Evolutionary conservation across 1,140 invertebrate species (phyloP).

Genomic region (Branchinecta lynchi): DNA sequence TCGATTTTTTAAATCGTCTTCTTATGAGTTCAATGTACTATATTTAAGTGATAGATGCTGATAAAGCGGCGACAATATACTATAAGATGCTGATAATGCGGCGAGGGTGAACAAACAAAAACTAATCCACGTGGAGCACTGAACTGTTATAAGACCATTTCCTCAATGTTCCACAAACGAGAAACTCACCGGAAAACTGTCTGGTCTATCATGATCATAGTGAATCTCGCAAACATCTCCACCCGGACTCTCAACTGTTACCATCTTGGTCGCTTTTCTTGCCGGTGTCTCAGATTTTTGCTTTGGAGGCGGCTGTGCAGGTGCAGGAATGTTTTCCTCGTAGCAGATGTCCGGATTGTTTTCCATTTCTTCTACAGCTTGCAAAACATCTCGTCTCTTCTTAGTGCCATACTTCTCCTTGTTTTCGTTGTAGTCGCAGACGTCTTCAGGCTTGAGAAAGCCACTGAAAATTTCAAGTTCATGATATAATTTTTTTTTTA

Average conservation of each 20-base stretch:
- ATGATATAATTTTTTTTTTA: not conserved
- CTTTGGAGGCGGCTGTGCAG: not conserved
- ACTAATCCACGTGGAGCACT: no score
- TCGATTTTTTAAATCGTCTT: no score
- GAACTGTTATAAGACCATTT: no score
- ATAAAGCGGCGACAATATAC: no score
- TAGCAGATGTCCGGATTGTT: not conserved
- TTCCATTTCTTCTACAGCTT: not conserved
- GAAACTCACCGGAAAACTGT: not conserved
- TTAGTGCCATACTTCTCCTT: not conserved
- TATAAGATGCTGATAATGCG: no score
- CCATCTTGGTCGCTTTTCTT: not conserved
- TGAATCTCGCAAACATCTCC: not conserved
- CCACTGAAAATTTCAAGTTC: not conserved
- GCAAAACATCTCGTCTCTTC: not conserved
- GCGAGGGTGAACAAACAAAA: no score
- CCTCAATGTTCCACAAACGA: not conserved
- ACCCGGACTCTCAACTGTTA: not conserved
- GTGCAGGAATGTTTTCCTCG: not conserved
- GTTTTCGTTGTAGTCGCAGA: not conserved
- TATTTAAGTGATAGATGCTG: no score
- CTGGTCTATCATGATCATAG: slow-evolving; percentile 8
- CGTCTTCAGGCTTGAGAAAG: not conserved
- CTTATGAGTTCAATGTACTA: no score
- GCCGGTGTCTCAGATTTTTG: not conserved